Conservation (phyloP, 2,113 vertebrate species). For the Thermophis baileyi region DNA sequence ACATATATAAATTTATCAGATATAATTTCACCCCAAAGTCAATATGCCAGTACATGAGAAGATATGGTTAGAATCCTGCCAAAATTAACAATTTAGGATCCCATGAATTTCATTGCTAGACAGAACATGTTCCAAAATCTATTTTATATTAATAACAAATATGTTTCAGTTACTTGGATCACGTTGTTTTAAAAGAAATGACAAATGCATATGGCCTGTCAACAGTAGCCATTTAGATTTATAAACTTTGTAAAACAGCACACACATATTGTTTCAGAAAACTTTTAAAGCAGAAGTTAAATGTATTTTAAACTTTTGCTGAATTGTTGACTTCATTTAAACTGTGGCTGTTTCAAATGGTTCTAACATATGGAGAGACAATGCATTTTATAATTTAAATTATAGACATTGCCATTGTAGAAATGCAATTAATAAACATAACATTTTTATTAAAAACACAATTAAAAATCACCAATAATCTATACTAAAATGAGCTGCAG, state of each 20-base stretch:
- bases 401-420: background rate
- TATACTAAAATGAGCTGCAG: background rate
- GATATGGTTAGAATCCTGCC: background rate
- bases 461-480: background rate
- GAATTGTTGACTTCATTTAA: background rate
- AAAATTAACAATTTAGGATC: background rate
- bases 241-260: background rate
- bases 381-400: background rate
- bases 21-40: background rate
- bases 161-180: background rate
- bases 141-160: background rate
- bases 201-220: background rate
- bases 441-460: background rate
- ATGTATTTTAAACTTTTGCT: background rate
- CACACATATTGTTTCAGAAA: background rate
- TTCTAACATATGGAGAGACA: background rate
- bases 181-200: background rate
- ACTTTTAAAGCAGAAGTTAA: background rate
- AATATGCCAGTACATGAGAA: background rate
- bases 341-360: background rate
- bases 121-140: background rate
- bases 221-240: background rate
- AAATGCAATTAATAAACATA: background rate
- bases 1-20: background rate
- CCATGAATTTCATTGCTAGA: background rate